Evolutionary conservation across 2,797 vertebrate genomes (phyloP), one percentile per base, ranked within the genome.

Genomic region (Furcifer pardalis): DNA sequence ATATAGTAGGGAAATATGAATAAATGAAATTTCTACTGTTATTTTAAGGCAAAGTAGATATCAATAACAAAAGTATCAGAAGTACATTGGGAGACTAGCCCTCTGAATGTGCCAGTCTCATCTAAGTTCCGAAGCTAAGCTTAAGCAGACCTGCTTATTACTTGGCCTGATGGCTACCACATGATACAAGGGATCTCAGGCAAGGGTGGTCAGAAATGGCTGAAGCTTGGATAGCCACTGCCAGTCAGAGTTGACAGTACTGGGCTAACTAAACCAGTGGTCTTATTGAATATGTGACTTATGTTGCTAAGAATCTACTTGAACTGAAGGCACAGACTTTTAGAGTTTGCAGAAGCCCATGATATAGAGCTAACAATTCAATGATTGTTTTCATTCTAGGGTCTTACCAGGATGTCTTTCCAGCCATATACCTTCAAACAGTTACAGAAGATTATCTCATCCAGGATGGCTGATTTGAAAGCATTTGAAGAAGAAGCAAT

Each of bases 371-470:
- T 40, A 77, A 77, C 82, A 0, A 0, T 35, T 89, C 82, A 30
- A 35, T 82, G 23, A 82, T 27, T 89, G 89, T 85, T 9, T 87
- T 87, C 73, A 12, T 68, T 90, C 0, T 44, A 99, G 98, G 98
- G 99, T 59, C 94, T 99, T 87, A 99, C 98, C 72, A 94, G 99
- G 94, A 98, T 99, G 98, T 98, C 97, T 40, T 99, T 99, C 94
- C 98, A 99, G 94, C 99, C 99, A 0, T 99, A 99, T 92, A 97
- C 96, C 68, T 98, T 97, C 94, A 98, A 97, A 90, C 98, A 99
- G 85, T 95, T 99, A 85, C 98, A 98, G 94, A 97, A 98, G 94
- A 99, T 99, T 79, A 94, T 99, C 86, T 96, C 88, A 42, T 98
- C 98, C 17, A 94, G 98, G 17, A 96, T 99, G 81, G 97, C 96